Evolutionary conservation across 1,140 invertebrate species (phyloP).

Genomic region (Cotesia typhae): DNA sequence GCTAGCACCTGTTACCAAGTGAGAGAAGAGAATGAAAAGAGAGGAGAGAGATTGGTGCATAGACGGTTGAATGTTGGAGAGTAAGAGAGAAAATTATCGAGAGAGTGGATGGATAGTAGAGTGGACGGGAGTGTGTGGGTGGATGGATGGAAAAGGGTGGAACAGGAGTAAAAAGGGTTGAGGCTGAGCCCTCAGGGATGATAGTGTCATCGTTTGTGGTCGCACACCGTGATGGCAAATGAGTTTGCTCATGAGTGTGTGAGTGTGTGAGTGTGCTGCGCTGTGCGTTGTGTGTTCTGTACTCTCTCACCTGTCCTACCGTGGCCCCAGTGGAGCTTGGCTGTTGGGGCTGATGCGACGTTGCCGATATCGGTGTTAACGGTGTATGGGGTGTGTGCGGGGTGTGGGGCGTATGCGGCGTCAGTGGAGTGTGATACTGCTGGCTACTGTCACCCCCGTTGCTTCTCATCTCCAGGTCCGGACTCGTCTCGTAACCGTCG

Average conservation of each 20-base stretch:
- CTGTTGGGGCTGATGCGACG: constrained; percentile 64
- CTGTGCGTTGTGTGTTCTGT: background rate
- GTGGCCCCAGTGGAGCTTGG: constrained; percentile 60
- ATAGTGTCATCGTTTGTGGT: constrained; percentile 26
- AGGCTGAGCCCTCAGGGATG: constrained; percentile 5
- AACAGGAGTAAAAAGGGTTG: background rate
- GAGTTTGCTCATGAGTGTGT: background rate
- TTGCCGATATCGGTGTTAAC: constrained; percentile 65
- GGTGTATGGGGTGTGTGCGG: constrained; percentile 68
- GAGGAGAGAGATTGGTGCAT: background rate
- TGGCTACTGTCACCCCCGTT: constrained; percentile 65
- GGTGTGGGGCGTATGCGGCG: constrained; percentile 68
- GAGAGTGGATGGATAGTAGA: background rate
- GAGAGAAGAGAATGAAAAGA: background rate
- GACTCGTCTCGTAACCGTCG: constrained; percentile 87
- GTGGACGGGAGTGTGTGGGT: background rate
- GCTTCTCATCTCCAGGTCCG: constrained; percentile 74
- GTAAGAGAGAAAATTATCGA: background rate
- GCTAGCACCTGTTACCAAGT: constrained; percentile 20
- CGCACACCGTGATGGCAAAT: constrained; percentile 3
- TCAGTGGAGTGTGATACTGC: constrained; percentile 65
- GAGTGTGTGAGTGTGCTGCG: background rate
- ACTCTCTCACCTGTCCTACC: constrained; percentile 58
- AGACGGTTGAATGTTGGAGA: background rate
- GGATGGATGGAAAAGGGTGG: background rate